Evolutionary conservation across 1,140 invertebrate species (phyloP).

Genomic region (Camponotus floridanus): DNA sequence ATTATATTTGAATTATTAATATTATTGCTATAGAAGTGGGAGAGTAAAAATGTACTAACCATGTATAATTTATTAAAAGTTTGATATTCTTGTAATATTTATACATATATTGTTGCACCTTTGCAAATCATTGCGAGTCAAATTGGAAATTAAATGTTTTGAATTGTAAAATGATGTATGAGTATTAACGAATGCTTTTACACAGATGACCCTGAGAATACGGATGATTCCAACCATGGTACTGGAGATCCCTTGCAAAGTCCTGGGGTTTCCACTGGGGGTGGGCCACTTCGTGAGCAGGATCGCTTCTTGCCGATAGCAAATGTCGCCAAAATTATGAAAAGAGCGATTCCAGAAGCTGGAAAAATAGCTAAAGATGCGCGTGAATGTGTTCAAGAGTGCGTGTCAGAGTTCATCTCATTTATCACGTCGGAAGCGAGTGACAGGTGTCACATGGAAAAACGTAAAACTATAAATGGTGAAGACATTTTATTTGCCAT

Average conservation of each 20-base stretch:
- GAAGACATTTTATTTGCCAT: slow-evolving; percentile 99
- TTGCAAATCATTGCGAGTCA: background rate
- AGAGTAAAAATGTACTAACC: background rate
- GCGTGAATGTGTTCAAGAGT: slow-evolving; percentile 99
- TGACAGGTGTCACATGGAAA: slow-evolving; percentile 98
- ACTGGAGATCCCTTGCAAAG: slow-evolving; percentile 85
- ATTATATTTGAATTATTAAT: background rate
- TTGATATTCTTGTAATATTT: slow-evolving; percentile 41
- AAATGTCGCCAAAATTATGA: slow-evolving; percentile 99
- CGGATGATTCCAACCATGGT: slow-evolving; percentile 90
- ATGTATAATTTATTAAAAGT: slow-evolving; percentile 38
- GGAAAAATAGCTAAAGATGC: slow-evolving; percentile 99
- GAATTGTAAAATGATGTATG: slow-evolving; percentile 22
- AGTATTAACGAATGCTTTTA: slow-evolving; percentile 31
- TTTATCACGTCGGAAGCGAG: slow-evolving; percentile 99
- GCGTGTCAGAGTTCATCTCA: slow-evolving; percentile 99
- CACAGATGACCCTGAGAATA: slow-evolving; percentile 88
- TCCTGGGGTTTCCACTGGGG: slow-evolving; percentile 84
- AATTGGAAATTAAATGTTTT: background rate
- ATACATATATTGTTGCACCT: slow-evolving; percentile 20
- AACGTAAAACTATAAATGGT: slow-evolving; percentile 99
- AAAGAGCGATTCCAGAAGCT: slow-evolving; percentile 97
- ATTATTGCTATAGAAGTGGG: background rate
- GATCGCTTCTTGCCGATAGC: slow-evolving; percentile 99
- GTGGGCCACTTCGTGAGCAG: slow-evolving; percentile 92